These are phyloP conservation scores for Stigmatopora nigra DNA, from an alignment of 2,113 vertebrate species.

Conservation along the genomic window DNA sequence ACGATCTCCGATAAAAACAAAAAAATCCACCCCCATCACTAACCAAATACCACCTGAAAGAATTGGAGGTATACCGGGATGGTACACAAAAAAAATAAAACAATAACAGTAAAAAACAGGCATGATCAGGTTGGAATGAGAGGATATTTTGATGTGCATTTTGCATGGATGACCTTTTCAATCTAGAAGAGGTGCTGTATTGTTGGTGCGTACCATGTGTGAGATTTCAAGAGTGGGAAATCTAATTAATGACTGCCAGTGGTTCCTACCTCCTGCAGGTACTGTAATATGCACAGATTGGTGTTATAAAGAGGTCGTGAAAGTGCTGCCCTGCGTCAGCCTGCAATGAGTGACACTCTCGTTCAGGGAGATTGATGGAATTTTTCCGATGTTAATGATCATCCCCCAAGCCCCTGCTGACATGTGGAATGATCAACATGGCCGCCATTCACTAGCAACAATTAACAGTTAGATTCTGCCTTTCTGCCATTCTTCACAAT, in stretches of 20 bases:
- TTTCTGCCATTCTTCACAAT: constrained; percentile 62
- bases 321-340: constrained; percentile 50
- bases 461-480: constrained; percentile 59
- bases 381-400: constrained; percentile 66
- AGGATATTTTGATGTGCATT: constrained; percentile 20
- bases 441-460: constrained; percentile 70
- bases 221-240: constrained; percentile 22
- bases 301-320: constrained; percentile 58
- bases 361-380: constrained; percentile 64
- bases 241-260: constrained; percentile 62
- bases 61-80: constrained; percentile 26
- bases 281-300: constrained; percentile 60
- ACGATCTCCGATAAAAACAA: no score
- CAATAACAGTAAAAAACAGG: constrained; percentile 21
- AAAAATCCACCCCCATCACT: no score
- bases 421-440: constrained; percentile 66
- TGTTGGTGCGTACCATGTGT: constrained; percentile 6
- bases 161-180: constrained; percentile 1
- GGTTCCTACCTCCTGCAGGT: constrained; percentile 45
- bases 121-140: constrained; percentile 1
- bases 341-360: constrained; percentile 54
- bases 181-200: background rate
- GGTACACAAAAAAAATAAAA: background rate
- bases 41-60: constrained; percentile 19
- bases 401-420: constrained; percentile 54